These are phyloP conservation scores for Bagarius yarrelli DNA, from an alignment of 2,113 vertebrate species.

Conservation along the genomic window DNA sequence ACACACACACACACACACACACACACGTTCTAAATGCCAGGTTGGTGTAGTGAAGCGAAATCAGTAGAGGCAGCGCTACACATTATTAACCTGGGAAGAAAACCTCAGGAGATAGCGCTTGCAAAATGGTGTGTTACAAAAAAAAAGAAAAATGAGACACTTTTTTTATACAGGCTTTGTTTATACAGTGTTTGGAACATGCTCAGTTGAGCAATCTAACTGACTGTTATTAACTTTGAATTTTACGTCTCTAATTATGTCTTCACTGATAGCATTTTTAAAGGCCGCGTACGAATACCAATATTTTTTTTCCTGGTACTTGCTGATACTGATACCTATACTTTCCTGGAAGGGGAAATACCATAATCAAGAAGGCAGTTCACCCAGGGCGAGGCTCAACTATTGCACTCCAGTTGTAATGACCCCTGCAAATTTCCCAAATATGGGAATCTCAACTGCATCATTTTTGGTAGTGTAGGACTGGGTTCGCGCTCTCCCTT, in stretches of 20 bases:
- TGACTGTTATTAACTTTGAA: neutral
- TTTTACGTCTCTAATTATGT: neutral
- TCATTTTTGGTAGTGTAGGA: no score
- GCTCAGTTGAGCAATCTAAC: neutral
- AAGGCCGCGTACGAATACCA: no score
- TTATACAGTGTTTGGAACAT: slow-evolving; percentile 2
- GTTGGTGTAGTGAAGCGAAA: slow-evolving; percentile 12
- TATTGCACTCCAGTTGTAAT: no score
- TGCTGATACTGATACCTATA: no score
- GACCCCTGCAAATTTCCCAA: no score
- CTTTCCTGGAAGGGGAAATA: no score
- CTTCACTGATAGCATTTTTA: no score
- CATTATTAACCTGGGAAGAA: slow-evolving; percentile 20
- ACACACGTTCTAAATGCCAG: slow-evolving; percentile 5
- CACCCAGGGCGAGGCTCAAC: no score
- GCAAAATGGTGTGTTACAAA: neutral
- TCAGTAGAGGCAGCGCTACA: slow-evolving; percentile 13
- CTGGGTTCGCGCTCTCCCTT: no score
- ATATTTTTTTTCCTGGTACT: no score
- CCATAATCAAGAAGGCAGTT: no score
- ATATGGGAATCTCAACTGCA: no score
- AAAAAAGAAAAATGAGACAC: neutral
- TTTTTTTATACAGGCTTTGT: neutral
- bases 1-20: neutral
- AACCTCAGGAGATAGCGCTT: neutral